Conservation (phyloP, 92 coral and sea anemone genomes). For the Nematostella vectensis region DNA sequence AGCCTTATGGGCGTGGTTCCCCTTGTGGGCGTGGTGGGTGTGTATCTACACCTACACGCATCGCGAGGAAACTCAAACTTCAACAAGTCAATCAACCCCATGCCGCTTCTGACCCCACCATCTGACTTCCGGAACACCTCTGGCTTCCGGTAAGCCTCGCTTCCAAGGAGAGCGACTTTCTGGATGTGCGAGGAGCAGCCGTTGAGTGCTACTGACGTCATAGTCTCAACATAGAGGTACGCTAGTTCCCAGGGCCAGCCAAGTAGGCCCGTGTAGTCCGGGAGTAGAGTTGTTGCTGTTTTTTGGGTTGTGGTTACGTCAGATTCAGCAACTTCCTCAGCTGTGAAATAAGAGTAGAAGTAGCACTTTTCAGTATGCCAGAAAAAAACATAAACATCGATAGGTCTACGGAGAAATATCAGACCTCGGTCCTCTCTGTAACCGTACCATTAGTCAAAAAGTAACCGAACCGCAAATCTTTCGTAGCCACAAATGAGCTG, state of each 20-base stretch:
- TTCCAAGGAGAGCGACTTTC: slow-evolving; percentile 78
- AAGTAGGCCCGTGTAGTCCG: slow-evolving; percentile 42
- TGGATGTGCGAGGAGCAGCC: slow-evolving; percentile 82
- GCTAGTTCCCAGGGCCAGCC: slow-evolving; percentile 99
- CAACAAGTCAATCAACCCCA: slow-evolving; percentile 61
- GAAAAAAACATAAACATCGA: too few species aligned
- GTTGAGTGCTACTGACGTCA: slow-evolving; percentile 77
- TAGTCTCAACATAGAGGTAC: slow-evolving; percentile 74
- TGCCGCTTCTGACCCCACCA: slow-evolving; percentile 28
- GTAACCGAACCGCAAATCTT: too few species aligned
- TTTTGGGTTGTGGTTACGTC: slow-evolving; percentile 24
- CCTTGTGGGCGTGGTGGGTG: too few species aligned
- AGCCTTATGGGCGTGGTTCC: too few species aligned
- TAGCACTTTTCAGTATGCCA: too few species aligned
- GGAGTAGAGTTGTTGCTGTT: slow-evolving; percentile 50
- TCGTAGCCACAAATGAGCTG: too few species aligned
- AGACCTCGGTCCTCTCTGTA: too few species aligned
- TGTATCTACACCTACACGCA: too few species aligned
- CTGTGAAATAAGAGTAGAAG: too few species aligned
- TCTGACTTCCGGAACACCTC: slow-evolving; percentile 37
- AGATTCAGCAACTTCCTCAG: slow-evolving; percentile 3
- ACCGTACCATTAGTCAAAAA: too few species aligned
- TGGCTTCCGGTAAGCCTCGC: slow-evolving; percentile 54
- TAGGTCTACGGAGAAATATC: too few species aligned
- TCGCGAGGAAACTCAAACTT: slow-evolving; percentile 50